phyloP scores from a whole-genome alignment of 2,797 vertebrate species.

The Alosa sapidissima region DNA sequence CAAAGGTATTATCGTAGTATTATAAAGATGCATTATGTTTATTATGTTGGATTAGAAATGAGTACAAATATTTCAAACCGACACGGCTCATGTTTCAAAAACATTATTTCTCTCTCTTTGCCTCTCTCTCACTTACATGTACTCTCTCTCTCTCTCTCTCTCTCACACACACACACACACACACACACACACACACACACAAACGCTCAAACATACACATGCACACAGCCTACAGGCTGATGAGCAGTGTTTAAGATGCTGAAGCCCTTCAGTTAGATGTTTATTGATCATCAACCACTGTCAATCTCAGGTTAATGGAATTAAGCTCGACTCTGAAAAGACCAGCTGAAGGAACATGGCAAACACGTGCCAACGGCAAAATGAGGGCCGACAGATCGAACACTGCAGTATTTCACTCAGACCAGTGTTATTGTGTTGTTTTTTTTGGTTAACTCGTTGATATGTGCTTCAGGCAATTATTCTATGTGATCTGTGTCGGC shows the following conservation, averaged over 20 bases:
- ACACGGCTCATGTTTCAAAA: background rate
- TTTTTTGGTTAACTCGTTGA: background rate
- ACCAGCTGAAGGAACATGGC: slow-evolving; percentile 21
- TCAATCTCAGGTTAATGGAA: slow-evolving; percentile 60
- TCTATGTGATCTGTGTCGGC: background rate
- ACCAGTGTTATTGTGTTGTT: background rate
- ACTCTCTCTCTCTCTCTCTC: too few species aligned
- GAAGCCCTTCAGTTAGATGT: slow-evolving; percentile 53
- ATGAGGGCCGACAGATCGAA: background rate
- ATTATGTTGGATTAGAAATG: background rate
- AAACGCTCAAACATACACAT: background rate
- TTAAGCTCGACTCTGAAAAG: slow-evolving; percentile 51
- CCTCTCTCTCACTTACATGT: background rate
- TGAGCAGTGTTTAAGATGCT: slow-evolving; percentile 56
- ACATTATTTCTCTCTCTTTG: too few species aligned
- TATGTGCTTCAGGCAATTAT: background rate
- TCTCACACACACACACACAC: background rate
- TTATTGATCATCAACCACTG: slow-evolving; percentile 62
- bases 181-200: background rate
- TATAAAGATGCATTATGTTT: background rate
- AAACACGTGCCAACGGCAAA: background rate
- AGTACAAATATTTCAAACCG: background rate
- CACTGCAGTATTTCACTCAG: background rate
- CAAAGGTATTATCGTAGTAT: background rate
- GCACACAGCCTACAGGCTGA: slow-evolving; percentile 46